phyloP scores from a whole-genome alignment of 2,797 vertebrate species.

The Phalloptychus januarius region DNA sequence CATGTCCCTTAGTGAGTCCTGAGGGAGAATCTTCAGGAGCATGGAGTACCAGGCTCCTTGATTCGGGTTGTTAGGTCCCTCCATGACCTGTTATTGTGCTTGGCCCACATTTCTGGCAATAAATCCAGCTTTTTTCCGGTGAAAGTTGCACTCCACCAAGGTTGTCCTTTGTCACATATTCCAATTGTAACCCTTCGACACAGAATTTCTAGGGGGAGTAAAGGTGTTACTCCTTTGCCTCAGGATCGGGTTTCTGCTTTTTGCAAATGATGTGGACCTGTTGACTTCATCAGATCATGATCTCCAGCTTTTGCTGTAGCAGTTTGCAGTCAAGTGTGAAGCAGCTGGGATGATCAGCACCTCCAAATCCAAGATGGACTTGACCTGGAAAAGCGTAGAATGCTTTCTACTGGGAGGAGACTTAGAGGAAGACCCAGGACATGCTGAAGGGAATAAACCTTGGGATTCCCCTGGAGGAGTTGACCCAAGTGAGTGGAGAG shows the following conservation, averaged over 20 bases:
- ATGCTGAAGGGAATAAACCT: background rate
- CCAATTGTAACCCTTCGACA: background rate
- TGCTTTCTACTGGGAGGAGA: background rate
- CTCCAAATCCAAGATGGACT: background rate
- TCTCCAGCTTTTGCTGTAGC: background rate
- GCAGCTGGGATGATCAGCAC: background rate
- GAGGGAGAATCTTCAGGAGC: background rate
- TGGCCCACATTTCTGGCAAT: background rate
- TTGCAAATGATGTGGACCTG: background rate
- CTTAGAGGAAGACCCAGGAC: background rate
- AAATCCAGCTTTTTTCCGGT: background rate
- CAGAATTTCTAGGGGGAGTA: background rate
- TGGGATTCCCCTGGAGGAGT: background rate
- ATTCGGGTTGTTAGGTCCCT: background rate
- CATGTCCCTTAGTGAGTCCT: background rate
- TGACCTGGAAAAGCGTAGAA: background rate
- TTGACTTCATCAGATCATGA: background rate
- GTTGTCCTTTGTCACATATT: background rate
- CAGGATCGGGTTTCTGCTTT: background rate
- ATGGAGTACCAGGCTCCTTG: background rate
- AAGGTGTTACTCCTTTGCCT: background rate
- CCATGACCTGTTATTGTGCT: background rate
- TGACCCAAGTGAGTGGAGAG: background rate
- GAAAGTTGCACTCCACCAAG: background rate
- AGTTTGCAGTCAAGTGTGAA: background rate